These are phyloP conservation scores for Nomada fucata DNA, from an alignment of 2,888 invertebrate species.

Conservation along the genomic window DNA sequence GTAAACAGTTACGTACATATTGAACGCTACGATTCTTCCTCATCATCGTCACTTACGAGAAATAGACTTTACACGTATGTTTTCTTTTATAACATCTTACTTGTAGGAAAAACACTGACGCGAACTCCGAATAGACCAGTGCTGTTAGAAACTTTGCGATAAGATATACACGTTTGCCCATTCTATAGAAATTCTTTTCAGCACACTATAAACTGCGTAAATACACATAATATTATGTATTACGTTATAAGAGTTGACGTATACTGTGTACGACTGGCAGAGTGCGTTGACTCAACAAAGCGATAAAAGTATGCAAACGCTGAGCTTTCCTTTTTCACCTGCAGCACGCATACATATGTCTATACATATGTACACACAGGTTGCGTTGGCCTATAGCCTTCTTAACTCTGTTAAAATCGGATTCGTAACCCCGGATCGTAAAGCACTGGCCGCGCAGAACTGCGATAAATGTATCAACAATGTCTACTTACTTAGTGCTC, in stretches of 20 bases:
- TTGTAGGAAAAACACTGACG: constrained; percentile 48
- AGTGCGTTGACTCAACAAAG: constrained; percentile 61
- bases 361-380: neutral
- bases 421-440: constrained; percentile 60
- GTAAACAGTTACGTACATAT: constrained; percentile 41
- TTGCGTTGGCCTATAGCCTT: neutral
- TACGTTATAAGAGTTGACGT: constrained; percentile 62
- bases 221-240: constrained; percentile 64
- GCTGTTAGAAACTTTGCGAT: constrained; percentile 57
- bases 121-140: constrained; percentile 49
- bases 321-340: constrained; percentile 53
- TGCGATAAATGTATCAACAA: constrained; percentile 53
- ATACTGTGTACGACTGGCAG: constrained; percentile 61
- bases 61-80: constrained; percentile 18
- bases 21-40: constrained; percentile 40
- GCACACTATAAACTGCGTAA: constrained; percentile 40
- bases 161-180: constrained; percentile 27
- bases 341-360: constrained; percentile 32
- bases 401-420: constrained; percentile 60
- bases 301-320: constrained; percentile 74
- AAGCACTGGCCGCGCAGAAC: constrained; percentile 25
- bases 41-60: constrained; percentile 34
- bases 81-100: constrained; percentile 23
- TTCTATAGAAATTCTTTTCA: constrained; percentile 46
- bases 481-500: constrained; percentile 32